These are phyloP conservation scores for Deroptyus accipitrinus DNA, from an alignment of 2,113 vertebrate genomes.

Conservation along the genomic window DNA sequence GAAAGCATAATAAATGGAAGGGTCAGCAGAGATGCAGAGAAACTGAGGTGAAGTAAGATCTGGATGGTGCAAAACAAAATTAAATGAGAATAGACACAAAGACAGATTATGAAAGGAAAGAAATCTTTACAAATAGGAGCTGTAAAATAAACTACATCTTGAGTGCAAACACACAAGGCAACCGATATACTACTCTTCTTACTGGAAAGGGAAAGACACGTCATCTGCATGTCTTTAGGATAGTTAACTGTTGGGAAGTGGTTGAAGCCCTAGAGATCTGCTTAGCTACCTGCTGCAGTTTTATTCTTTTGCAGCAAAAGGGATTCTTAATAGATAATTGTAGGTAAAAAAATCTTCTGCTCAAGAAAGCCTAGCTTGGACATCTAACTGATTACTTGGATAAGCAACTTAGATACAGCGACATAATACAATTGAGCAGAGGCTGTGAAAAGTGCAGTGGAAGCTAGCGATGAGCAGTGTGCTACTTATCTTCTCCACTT, in stretches of 20 bases:
- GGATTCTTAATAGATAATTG: not conserved
- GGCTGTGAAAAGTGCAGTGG: not conserved
- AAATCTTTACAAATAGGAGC: not conserved
- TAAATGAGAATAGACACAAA: not conserved
- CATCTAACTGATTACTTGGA: not conserved
- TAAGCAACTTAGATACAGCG: not conserved
- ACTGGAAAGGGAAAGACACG: not conserved
- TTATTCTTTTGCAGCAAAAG: not conserved
- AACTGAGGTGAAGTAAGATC: not conserved
- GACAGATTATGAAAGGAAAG: not conserved
- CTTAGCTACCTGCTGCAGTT: not conserved
- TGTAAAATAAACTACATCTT: not conserved
- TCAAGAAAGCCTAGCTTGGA: not conserved
- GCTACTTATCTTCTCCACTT: not conserved
- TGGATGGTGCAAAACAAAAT: not conserved
- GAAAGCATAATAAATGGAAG: not conserved
- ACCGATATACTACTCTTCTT: not conserved
- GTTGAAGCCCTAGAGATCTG: not conserved
- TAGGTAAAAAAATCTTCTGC: not conserved
- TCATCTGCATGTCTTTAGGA: not conserved
- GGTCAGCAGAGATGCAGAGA: not conserved
- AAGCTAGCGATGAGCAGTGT: not conserved
- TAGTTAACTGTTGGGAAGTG: not conserved
- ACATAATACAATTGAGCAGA: not conserved
- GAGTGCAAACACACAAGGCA: not conserved